These are phyloP conservation scores for Sympetrum striolatum DNA, from an alignment of 2,888 invertebrate species.

Conservation along the genomic window DNA sequence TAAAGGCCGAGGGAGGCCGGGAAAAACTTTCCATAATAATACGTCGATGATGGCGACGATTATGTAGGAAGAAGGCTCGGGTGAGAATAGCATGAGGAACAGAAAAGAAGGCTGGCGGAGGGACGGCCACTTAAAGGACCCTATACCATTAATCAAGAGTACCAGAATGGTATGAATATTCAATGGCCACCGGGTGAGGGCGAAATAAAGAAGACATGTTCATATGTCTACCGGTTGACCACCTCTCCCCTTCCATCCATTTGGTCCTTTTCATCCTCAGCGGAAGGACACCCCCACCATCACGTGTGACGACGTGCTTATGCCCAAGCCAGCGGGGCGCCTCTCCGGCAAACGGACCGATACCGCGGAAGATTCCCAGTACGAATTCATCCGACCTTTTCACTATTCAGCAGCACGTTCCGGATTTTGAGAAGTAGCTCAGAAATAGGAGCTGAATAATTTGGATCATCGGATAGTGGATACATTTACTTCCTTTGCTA, in stretches of 20 bases:
- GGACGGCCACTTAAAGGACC: background rate
- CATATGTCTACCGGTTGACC: background rate
- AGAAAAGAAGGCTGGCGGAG: background rate
- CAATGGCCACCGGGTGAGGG: conserved; percentile 2
- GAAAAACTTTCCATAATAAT: background rate
- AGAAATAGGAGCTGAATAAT: no score
- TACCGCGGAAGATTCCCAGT: no score
- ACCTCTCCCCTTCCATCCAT: background rate
- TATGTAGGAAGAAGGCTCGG: background rate
- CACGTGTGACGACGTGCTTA: background rate
- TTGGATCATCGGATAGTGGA: no score
- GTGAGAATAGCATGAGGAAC: background rate
- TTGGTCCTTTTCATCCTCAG: background rate
- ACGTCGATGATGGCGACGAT: background rate
- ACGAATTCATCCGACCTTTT: no score
- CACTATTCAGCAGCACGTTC: no score
- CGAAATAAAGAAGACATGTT: background rate
- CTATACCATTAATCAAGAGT: background rate
- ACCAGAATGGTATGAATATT: conserved; percentile 4
- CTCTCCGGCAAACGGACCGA: background rate
- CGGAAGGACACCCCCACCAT: background rate
- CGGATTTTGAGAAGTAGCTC: no score
- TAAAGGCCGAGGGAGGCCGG: background rate
- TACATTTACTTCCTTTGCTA: no score
- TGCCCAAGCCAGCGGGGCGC: background rate